Evolutionary conservation across 2,113 vertebrate species (phyloP), one percentile per base, ranked within the genome.

Genomic region (Pelvicachromis taeniatus): DNA sequence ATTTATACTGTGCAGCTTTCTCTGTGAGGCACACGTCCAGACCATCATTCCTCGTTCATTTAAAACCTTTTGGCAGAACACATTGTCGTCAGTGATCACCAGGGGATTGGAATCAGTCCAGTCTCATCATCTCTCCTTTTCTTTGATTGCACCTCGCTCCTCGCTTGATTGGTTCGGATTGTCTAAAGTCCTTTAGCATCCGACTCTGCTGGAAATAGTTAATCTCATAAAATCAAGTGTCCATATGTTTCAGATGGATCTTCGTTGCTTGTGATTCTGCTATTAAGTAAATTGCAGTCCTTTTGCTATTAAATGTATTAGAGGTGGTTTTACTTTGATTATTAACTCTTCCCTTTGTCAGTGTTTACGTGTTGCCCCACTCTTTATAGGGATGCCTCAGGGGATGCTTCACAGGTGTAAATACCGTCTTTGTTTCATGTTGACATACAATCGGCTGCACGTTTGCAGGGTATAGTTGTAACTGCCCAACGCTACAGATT

Each of bases 81-180:
- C 84, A 90, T 93, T 92, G 86, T 85, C 55, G 23, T 52, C 89
- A 83, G 88, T 91, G 85, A 92, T 91, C 92, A 93, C 84, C 86
- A 65, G 85, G 85, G 93, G 89, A 94, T 88, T 93, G 84, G 91
- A 91, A 79, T 80, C 78, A 85, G 85, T 93, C 90, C 90, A 82
- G 73, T 45, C 87, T 87, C 88, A 93, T 91, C 92, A 90, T 92
- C 91, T 59, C 85, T 70, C 11, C 17, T 33, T 75, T 87, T 84
- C 77, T 88, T 65, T 93, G 88, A 92, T 91, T 93, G 92, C 83
- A 59, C 56, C 58, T n/a, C 78, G 87, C 79, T 88, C 38, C 21
- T 12, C 50, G 87, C 86, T 52, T 92, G 86, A 93, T 93, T 92
- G 84, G 78, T 42, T 91, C 54, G 84, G 79, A 90, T 84, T 85